Evolutionary conservation across 2,113 vertebrate genomes (phyloP), one percentile per base, ranked within the genome.

Genomic region (Nesoenas mayeri): DNA sequence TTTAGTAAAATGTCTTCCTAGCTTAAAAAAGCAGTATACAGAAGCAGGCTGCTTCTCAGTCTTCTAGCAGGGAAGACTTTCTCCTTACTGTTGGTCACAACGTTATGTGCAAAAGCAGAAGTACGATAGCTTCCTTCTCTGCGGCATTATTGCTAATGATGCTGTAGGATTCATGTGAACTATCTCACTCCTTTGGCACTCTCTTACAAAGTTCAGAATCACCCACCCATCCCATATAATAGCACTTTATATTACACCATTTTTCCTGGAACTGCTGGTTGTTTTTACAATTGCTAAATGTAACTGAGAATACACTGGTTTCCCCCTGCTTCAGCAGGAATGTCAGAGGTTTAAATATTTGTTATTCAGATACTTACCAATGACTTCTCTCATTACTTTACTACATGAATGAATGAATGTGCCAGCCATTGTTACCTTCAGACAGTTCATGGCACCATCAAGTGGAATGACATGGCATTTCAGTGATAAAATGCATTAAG

Each of bases 241-340:
- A 88, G 66, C 34, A 79, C 92, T 95, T 88, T 65, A 74, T 85
- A 56, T 94, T 88, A 94, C 83, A 75, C 48, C 79, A 54, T 92
- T 94, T 96, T 96, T 96, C 95, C 95, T 96, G 95, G 95, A 96
- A 72, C 53, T 0, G 0, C 21, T 31, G 62, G 69, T 86, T 94
- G 79, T 94, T 97, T 95, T 92, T 54, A 81, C 85, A 95, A 85
- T 94, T 96, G 85, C 77, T 86, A 44, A 85, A 84, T 74, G 60
- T 84, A 90, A 67, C 6, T 2, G 95, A 88, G 82, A 90, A 92
- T 91, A 74, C 53, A 42, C n/a, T 94, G 69, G 9, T 71, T 96
- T 88, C 65, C 31, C 62, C 54, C 53, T 67, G 79, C 75, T 94
- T 93, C 83, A 74, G 65, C 69, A 70, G 87, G 51, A 80, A 64